phyloP scores from a whole-genome alignment of 2,113 vertebrate genomes.

The Hippocampus abdominalis region DNA sequence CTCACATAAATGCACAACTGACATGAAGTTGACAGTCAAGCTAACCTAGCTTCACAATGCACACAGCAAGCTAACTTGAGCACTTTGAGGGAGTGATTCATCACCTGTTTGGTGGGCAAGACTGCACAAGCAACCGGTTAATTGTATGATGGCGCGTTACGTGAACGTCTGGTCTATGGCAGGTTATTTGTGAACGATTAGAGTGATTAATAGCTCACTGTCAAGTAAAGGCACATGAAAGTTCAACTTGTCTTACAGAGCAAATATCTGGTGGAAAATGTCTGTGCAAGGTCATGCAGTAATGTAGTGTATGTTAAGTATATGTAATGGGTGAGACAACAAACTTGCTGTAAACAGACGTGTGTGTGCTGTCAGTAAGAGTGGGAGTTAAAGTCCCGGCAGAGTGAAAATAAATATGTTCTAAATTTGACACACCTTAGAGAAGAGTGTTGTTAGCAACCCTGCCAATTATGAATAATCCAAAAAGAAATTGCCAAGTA shows the following conservation, averaged over 20 bases:
- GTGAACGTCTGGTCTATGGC: conserved; percentile 68
- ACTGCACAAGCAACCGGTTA: conserved; percentile 41
- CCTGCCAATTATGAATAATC: too few relatives aligned
- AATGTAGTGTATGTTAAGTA: conserved; percentile 18
- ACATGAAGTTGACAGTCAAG: too few relatives aligned
- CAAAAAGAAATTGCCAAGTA: too few relatives aligned
- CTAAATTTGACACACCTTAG: too few relatives aligned
- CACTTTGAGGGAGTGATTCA: conserved; percentile 59
- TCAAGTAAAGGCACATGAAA: conserved; percentile 84
- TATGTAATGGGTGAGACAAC: conserved; percentile 20
- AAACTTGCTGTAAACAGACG: conserved; percentile 23
- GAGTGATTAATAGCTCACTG: conserved; percentile 86
- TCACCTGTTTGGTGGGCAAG: conserved; percentile 65
- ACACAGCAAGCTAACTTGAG: conserved; percentile 11
- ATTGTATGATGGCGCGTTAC: conserved; percentile 64
- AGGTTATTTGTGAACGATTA: conserved; percentile 82
- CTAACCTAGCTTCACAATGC: too few relatives aligned
- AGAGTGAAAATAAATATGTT: too few relatives aligned
- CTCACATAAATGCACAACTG: too few relatives aligned
- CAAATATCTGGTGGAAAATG: conserved; percentile 75
- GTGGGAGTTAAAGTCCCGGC: too few relatives aligned
- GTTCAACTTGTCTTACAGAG: conserved; percentile 78
- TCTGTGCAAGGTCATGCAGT: background rate
- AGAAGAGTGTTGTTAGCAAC: too few relatives aligned
- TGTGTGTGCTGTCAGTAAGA: conserved; percentile 36